phyloP scores from a whole-genome alignment of 2,797 vertebrate genomes.

The Smutsia gigantea region DNA sequence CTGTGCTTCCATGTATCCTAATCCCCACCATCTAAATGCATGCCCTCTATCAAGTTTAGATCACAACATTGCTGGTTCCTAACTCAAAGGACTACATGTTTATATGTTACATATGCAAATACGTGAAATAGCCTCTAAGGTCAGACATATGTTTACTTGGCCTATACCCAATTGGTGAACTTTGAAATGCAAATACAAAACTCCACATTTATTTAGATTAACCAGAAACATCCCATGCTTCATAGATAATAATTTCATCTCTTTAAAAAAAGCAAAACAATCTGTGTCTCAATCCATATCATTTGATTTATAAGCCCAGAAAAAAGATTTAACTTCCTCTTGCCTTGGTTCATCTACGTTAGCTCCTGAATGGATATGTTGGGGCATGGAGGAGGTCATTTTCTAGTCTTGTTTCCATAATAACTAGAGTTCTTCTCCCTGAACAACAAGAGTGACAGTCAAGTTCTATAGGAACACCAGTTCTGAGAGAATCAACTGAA shows the following conservation, averaged over 20 bases:
- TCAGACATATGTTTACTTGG: background rate
- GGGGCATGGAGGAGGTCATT: background rate
- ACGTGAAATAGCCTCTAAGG: background rate
- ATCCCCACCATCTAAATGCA: background rate
- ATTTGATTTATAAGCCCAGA: background rate
- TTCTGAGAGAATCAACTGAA: background rate
- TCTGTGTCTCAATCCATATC: background rate
- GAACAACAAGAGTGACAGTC: background rate
- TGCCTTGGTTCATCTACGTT: background rate
- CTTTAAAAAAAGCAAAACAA: background rate
- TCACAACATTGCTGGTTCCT: background rate
- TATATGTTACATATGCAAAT: background rate
- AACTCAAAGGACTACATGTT: background rate
- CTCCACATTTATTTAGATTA: background rate
- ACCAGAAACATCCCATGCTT: background rate
- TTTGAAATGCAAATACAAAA: background rate
- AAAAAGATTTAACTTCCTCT: conserved; percentile 5
- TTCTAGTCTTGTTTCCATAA: background rate
- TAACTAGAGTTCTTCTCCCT: background rate
- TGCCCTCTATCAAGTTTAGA: background rate
- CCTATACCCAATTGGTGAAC: background rate
- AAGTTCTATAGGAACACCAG: background rate
- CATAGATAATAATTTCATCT: background rate
- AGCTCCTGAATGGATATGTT: background rate
- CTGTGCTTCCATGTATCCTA: background rate